A percentile compares a stretch with the other conserved stretches of the same genome.
Conservation (phyloP, 1,140 invertebrate genomes). For the Drosophila oshimai region DNA sequence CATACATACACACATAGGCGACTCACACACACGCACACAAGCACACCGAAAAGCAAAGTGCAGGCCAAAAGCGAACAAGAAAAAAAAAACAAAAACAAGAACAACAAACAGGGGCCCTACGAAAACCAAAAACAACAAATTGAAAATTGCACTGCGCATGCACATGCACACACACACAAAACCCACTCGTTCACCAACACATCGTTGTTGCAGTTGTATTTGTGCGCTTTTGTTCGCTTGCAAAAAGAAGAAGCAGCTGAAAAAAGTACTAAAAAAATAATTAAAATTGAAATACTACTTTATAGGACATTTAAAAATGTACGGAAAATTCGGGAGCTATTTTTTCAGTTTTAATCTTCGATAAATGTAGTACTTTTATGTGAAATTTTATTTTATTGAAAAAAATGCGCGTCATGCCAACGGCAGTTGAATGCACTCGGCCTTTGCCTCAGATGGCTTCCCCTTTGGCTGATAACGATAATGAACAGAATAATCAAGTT, state of each 20-base stretch:
- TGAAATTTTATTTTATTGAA: constrained; percentile 13
- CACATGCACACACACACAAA: constrained; percentile 46
- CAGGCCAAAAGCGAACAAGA: constrained; percentile 49
- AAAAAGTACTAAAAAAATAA: constrained; percentile 20
- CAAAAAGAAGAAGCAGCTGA: constrained; percentile 18
- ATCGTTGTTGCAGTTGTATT: constrained; percentile 26
- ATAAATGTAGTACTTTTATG: neutral
- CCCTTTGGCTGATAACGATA: constrained; percentile 52
- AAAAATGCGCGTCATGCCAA: constrained; percentile 47
- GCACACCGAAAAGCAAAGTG: constrained; percentile 41
- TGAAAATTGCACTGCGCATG: constrained; percentile 66
- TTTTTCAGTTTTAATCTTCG: neutral
- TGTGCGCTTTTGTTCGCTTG: constrained; percentile 68
- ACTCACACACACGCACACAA: constrained; percentile 17
- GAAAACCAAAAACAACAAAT: constrained; percentile 30
- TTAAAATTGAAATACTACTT: constrained; percentile 25
- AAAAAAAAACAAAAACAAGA: constrained; percentile 30
- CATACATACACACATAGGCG: constrained; percentile 38
- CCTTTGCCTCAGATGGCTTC: constrained; percentile 10
- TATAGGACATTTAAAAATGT: neutral
- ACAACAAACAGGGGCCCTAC: constrained; percentile 36
- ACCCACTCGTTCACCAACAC: neutral
- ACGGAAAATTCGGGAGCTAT: too few species aligned
- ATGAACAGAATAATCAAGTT: constrained; percentile 4
- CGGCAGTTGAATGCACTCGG: constrained; percentile 67